A percentile compares a stretch with the other conserved stretches of the same genome.
phyloP scores from a whole-genome alignment of 2,113 vertebrate species.

The Semicossyphus pulcher region DNA sequence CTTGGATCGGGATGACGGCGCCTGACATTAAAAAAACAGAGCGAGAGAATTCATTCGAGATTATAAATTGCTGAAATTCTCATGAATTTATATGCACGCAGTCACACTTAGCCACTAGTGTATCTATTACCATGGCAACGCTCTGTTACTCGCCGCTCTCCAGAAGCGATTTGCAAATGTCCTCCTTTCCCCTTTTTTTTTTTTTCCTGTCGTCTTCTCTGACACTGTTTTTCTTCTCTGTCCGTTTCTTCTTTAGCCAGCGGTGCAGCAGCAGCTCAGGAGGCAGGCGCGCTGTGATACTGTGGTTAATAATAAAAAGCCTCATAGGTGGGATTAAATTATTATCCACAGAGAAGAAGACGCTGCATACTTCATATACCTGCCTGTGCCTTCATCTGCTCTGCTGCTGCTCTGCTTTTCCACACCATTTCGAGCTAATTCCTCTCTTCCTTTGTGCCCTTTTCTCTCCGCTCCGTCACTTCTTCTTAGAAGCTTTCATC shows the following conservation, averaged over 20 bases:
- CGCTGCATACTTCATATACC: slow-evolving; percentile 16
- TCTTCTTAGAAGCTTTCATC: slow-evolving; percentile 22
- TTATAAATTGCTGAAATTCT: slow-evolving; percentile 40
- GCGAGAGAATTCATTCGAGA: slow-evolving; percentile 38
- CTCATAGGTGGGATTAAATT: slow-evolving; percentile 43
- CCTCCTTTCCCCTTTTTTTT: background rate
- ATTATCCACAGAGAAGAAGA: slow-evolving; percentile 24
- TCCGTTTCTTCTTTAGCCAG: slow-evolving; percentile 11
- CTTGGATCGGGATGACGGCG: slow-evolving; percentile 28
- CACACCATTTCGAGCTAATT: slow-evolving; percentile 25
- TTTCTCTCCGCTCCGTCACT: slow-evolving; percentile 5
- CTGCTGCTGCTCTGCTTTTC: background rate
- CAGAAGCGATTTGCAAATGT: slow-evolving; percentile 58
- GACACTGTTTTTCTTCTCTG: slow-evolving; percentile 30
- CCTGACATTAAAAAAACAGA: slow-evolving; percentile 45
- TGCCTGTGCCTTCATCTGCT: slow-evolving; percentile 10
- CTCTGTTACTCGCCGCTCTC: slow-evolving; percentile 29
- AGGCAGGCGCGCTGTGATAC: background rate
- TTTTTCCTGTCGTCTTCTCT: slow-evolving; percentile 28
- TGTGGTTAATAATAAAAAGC: slow-evolving; percentile 47
- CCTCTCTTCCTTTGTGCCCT: slow-evolving; percentile 2
- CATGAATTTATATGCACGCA: slow-evolving; percentile 53
- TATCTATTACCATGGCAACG: slow-evolving; percentile 77
- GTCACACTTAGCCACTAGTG: slow-evolving; percentile 41
- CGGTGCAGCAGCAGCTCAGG: slow-evolving; percentile 19